A percentile compares a stretch with the other conserved stretches of the same genome.
phyloP scores from a whole-genome alignment of 2,113 vertebrate genomes.

The Macquaria australasica region DNA sequence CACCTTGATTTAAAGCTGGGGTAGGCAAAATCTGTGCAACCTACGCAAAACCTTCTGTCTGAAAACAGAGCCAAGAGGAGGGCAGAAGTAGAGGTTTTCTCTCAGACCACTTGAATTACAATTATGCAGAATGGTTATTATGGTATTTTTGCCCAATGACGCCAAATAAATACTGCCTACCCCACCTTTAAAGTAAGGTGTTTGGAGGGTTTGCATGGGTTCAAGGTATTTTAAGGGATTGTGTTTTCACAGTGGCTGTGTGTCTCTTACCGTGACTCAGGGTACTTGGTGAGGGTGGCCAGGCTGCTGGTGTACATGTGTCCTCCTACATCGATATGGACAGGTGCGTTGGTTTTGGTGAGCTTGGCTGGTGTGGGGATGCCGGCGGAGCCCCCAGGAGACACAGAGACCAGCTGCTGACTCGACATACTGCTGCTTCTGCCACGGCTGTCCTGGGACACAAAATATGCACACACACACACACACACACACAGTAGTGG shows the following conservation, averaged over 20 bases:
- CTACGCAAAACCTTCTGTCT: no score
- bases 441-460: constrained; percentile 86
- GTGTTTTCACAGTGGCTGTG: background rate
- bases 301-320: constrained; percentile 98
- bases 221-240: background rate
- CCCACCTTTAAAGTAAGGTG: background rate
- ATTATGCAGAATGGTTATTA: no score
- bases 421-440: constrained; percentile 86
- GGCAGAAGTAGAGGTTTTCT: no score
- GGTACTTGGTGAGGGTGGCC: constrained; percentile 95
- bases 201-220: background rate
- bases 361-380: constrained; percentile 94
- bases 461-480: constrained; percentile 16
- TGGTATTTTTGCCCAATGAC: no score
- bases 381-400: constrained; percentile 89
- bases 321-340: constrained; percentile 96
- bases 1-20: background rate
- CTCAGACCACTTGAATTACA: no score
- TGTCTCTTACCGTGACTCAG: constrained; percentile 90
- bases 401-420: constrained; percentile 88
- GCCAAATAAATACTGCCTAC: no score
- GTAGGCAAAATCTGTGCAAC: no score
- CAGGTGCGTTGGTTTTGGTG: constrained; percentile 94
- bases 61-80: no score
- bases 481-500: background rate